Evolutionary conservation across 35 echinoderm and acorn worm genomes (phyloP).

Genomic region (Ophioderma brevispina): DNA sequence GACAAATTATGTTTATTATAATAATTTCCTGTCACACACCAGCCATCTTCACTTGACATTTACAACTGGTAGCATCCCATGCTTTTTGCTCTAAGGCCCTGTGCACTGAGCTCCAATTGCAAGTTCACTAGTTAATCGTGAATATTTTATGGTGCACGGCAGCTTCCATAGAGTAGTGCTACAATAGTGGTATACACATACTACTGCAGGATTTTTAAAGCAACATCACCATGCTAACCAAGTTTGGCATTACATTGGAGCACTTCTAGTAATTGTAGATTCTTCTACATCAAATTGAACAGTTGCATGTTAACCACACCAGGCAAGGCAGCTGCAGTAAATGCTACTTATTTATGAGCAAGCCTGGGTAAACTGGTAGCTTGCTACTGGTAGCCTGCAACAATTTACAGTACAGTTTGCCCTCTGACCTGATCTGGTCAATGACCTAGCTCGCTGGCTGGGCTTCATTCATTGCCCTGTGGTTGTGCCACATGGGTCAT

Average conservation of each 20-base stretch:
- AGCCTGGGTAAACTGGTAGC: too few relatives aligned
- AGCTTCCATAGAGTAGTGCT: too few relatives aligned
- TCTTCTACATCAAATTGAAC: too few relatives aligned
- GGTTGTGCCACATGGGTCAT: background rate
- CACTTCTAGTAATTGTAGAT: too few relatives aligned
- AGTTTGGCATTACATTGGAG: too few relatives aligned
- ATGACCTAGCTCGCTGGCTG: background rate
- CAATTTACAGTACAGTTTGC: background rate
- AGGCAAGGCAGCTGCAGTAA: too few relatives aligned
- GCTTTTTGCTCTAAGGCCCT: background rate
- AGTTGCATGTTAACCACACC: too few relatives aligned
- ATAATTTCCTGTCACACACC: background rate
- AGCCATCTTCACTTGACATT: background rate
- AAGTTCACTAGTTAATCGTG: background rate
- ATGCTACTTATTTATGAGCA: too few relatives aligned
- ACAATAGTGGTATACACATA: too few relatives aligned
- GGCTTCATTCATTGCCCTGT: background rate
- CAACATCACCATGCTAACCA: too few relatives aligned
- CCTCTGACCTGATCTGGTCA: background rate
- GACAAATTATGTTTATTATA: background rate
- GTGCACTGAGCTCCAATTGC: background rate
- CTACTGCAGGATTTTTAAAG: too few relatives aligned
- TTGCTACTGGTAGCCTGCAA: too few relatives aligned
- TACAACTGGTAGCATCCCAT: background rate
- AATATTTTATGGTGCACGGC: background rate